phyloP scores from a whole-genome alignment of 1,140 invertebrate genomes.

The Trachymyrmex cornetzi region DNA sequence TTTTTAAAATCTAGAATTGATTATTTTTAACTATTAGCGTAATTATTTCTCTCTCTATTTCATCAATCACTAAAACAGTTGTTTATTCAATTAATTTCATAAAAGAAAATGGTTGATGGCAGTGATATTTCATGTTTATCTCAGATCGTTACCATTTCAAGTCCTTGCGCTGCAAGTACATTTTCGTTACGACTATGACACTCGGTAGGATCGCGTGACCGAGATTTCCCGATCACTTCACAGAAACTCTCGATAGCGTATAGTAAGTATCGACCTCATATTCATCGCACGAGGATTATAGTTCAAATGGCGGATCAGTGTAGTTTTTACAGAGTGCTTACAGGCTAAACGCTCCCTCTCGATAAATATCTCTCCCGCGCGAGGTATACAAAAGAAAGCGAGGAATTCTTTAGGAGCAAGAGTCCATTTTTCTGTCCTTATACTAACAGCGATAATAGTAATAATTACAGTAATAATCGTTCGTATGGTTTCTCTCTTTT shows the following conservation, averaged over 20 bases:
- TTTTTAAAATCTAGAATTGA: neutral
- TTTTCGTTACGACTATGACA: conserved; percentile 33
- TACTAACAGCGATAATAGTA: conserved; percentile 58
- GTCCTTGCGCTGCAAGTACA: conserved; percentile 24
- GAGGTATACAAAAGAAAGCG: conserved; percentile 49
- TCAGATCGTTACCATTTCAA: conserved; percentile 35
- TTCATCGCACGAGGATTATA: conserved; percentile 56
- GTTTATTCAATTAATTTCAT: neutral
- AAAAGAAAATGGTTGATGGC: neutral
- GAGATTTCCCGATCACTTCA: conserved; percentile 28
- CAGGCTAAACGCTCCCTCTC: conserved; percentile 35
- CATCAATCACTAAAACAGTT: neutral
- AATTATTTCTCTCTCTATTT: conserved; percentile 1
- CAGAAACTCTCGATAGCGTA: conserved; percentile 39
- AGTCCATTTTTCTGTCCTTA: conserved; percentile 21
- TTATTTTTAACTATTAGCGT: neutral
- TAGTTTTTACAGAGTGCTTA: conserved; percentile 57
- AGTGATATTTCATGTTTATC: conserved; percentile 14
- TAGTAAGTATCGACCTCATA: conserved; percentile 38
- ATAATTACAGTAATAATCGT: conserved; percentile 60
- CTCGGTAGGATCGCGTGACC: neutral
- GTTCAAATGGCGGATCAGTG: conserved; percentile 50
- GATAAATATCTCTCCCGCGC: conserved; percentile 44
- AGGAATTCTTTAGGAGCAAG: conserved; percentile 37
- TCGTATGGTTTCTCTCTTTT: conserved; percentile 27